These are phyloP conservation scores for Pseudopleuronectes americanus DNA, from an alignment of 2,797 vertebrate species.

Conservation along the genomic window DNA sequence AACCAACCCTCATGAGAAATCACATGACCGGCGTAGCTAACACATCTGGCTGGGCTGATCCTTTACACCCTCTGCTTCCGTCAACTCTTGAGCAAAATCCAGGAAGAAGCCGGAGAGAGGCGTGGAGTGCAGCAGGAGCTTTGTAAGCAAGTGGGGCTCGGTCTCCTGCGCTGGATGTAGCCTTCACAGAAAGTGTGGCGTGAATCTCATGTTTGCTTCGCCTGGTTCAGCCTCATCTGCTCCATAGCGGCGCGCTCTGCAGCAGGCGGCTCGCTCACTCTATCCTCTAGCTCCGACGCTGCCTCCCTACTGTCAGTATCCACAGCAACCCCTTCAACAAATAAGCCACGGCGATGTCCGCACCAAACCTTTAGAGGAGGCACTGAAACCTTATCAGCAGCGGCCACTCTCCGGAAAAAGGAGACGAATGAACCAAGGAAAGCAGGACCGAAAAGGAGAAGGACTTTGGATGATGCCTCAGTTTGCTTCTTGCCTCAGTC, in stretches of 20 bases:
- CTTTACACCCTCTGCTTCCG: conserved; percentile 49
- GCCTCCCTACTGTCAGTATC: conserved; percentile 84
- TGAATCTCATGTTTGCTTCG: conserved; percentile 73
- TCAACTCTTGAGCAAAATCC: conserved; percentile 60
- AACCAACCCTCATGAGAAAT: conserved; percentile 74
- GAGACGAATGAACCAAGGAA: conserved; percentile 51
- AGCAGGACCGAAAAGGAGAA: conserved; percentile 52
- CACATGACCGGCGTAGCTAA: conserved; percentile 71
- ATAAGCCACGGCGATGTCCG: conserved; percentile 88
- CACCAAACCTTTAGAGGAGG: conserved; percentile 80
- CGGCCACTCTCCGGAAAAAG: conserved; percentile 58
- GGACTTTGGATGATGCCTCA: conserved; percentile 62
- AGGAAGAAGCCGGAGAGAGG: conserved; percentile 36
- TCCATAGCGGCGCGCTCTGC: conserved; percentile 68
- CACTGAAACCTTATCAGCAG: conserved; percentile 76
- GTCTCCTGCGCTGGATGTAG: conserved; percentile 60
- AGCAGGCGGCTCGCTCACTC: conserved; percentile 67
- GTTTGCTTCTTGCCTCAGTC: conserved; percentile 61
- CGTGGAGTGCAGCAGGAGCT: conserved; percentile 36
- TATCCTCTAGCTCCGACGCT: conserved; percentile 72
- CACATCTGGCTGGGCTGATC: conserved; percentile 64
- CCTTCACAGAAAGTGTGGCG: conserved; percentile 69
- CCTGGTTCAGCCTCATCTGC: conserved; percentile 63
- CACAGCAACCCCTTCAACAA: conserved; percentile 96
- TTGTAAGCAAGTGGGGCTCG: conserved; percentile 41